Conservation (phyloP, 2,113 vertebrate genomes). For the Caranx melampygus region DNA sequence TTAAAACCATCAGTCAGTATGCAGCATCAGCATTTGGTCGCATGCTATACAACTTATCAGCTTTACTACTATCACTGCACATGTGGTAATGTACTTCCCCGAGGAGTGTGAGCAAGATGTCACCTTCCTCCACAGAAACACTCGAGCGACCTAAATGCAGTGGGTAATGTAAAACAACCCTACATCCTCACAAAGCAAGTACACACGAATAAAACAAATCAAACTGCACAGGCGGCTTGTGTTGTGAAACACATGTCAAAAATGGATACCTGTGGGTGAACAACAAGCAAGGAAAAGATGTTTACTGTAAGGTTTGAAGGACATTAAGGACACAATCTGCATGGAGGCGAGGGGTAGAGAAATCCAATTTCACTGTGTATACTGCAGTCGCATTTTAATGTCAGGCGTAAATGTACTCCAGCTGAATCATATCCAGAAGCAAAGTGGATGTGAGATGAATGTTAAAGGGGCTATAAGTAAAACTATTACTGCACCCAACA, state of each 20-base stretch:
- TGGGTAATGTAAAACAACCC: conserved; percentile 32
- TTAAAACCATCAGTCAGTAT: conserved; percentile 18
- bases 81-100: neutral
- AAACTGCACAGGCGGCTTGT: conserved; percentile 22
- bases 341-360: conserved; percentile 60
- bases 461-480: conserved; percentile 51
- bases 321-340: conserved; percentile 73
- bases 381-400: conserved; percentile 69
- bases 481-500: conserved; percentile 20
- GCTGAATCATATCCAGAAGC: conserved; percentile 73
- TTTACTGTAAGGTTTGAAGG: conserved; percentile 68
- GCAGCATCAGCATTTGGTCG: conserved; percentile 19
- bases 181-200: conserved; percentile 13
- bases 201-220: conserved; percentile 22
- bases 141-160: conserved; percentile 25
- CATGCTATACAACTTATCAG: conserved; percentile 18
- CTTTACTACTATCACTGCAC: conserved; percentile 18
- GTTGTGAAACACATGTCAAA: conserved; percentile 39
- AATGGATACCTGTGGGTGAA: conserved; percentile 33
- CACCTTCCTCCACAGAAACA: conserved; percentile 12
- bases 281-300: conserved; percentile 50
- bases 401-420: conserved; percentile 69
- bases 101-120: conserved; percentile 28
- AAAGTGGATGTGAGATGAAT: conserved; percentile 70
- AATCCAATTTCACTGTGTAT: conserved; percentile 74